phyloP scores from a whole-genome alignment of 2,888 invertebrate species.

The Cheilosia vernalis region DNA sequence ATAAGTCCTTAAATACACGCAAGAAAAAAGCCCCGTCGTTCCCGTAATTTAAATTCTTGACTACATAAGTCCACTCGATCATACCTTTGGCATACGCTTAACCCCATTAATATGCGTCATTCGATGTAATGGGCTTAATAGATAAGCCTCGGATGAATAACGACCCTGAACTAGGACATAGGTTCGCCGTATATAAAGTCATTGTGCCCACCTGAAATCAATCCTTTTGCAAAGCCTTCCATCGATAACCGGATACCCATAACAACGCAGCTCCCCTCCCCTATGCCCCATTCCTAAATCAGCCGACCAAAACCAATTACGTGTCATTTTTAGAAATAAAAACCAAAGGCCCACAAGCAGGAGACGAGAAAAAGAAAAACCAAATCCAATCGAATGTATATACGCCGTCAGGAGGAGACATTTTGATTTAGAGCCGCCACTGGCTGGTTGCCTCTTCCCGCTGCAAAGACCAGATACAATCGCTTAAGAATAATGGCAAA shows the following conservation, averaged over 20 bases:
- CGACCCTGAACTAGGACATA: constrained; percentile 33
- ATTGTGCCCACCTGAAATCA: constrained; percentile 40
- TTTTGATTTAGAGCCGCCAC: constrained; percentile 69
- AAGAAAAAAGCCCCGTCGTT: too few relatives aligned
- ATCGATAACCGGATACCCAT: constrained; percentile 27
- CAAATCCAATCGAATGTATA: constrained; percentile 62
- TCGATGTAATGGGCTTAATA: constrained; percentile 31
- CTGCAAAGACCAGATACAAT: constrained; percentile 69
- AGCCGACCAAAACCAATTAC: constrained; percentile 73
- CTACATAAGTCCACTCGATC: too few relatives aligned
- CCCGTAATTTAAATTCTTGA: too few relatives aligned
- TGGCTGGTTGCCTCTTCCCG: constrained; percentile 29
- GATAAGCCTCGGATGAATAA: constrained; percentile 42
- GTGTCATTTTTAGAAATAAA: constrained; percentile 64
- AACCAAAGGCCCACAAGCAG: constrained; percentile 1
- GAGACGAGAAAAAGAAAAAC: constrained; percentile 18
- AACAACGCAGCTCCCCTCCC: not conserved
- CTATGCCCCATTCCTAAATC: constrained; percentile 52
- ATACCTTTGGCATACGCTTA: not conserved
- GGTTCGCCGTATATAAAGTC: constrained; percentile 13
- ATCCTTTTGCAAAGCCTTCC: constrained; percentile 37
- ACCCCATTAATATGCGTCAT: constrained; percentile 40
- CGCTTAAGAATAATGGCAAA: constrained; percentile 75
- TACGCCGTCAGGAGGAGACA: constrained; percentile 57
- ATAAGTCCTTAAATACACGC: too few relatives aligned